Evolutionary conservation across 2,113 vertebrate genomes (phyloP), one percentile per base, ranked within the genome.

Genomic region (Lagopus muta): DNA sequence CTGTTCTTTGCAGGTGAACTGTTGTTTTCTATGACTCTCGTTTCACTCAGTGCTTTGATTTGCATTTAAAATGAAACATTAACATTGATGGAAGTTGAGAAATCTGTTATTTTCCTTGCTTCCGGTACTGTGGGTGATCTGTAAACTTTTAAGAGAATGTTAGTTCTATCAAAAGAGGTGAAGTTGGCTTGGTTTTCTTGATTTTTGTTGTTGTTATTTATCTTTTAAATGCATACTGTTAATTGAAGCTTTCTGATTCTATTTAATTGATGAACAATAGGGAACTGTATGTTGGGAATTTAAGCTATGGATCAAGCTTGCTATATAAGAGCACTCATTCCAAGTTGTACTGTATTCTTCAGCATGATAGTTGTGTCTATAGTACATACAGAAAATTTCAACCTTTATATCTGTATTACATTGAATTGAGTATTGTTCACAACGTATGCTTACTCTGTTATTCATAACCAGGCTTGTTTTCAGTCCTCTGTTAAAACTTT

Each of bases 1-100:
- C 16, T 86, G 10, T 79, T 81, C n/a, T 73, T 76, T 82, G 34
- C 5, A 5, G 42, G 6, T 55, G 28, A 8, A 55, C 11, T 80
- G 1, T 22, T 70, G 11, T 85, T 91, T 76, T 19, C 10, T 8
- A 21, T 62, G 10, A 48, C 8, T 75, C 38, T 84, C 14, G 72
- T 32, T 28, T 79, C 17, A 20, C 12, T 73, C 5, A 5, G 21
- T 69, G 13, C 18, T 90, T 6, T 62, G 11, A 48, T 82, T 66
- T 54, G 14, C 3, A 19, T 77, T 89, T 85, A 48, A 34, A 76
- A 24, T 79, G 34, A 75, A 86, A 82, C 22, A 20, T 52, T 60
- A 67, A 24, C 0, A 0, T 67, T 82, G 60, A 5, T 16, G n/a
- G 18, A 48, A 74, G n/a, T 22, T 85, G 4, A 38, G 20, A 24